Evolutionary conservation across 92 coral and sea anemone species (phyloP).

Genomic region (Umimayanthus kanabou): DNA sequence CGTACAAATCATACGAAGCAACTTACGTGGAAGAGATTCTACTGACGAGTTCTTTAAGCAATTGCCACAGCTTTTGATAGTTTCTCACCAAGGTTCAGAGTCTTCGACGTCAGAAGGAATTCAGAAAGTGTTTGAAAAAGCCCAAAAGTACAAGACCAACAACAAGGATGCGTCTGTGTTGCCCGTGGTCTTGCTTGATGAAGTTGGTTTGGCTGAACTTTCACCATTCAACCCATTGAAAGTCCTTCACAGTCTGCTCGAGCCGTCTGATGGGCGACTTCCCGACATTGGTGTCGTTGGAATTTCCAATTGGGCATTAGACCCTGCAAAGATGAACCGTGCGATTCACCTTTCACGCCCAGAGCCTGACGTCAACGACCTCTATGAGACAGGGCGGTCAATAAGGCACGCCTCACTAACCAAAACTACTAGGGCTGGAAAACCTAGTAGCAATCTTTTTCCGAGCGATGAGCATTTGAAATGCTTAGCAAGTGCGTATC

Average conservation of each 20-base stretch:
- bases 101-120: slow-evolving; percentile 42
- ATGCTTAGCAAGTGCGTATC: slow-evolving; percentile 16
- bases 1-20: slow-evolving; percentile 42
- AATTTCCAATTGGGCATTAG: slow-evolving; percentile 33
- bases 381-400: slow-evolving; percentile 25
- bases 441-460: neutral
- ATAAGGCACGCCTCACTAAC: slow-evolving; percentile 5
- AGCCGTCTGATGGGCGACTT: slow-evolving; percentile 13
- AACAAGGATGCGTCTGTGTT: slow-evolving; percentile 2
- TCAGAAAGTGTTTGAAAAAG: slow-evolving; percentile 40
- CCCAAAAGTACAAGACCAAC: slow-evolving; percentile 21
- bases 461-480: slow-evolving; percentile 12
- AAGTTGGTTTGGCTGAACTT: slow-evolving; percentile 33
- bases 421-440: neutral
- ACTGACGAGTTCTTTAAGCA: slow-evolving; percentile 28
- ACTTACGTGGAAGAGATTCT: slow-evolving; percentile 47
- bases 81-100: slow-evolving; percentile 44
- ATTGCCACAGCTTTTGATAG: slow-evolving; percentile 36
- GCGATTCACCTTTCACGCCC: slow-evolving; percentile 46
- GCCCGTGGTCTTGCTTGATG: slow-evolving; percentile 39
- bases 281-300: slow-evolving; percentile 32
- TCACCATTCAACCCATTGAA: slow-evolving; percentile 13
- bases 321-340: slow-evolving; percentile 46
- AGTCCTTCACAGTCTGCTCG: slow-evolving; percentile 31
- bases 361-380: slow-evolving; percentile 16